Percentiles rank a stretch among this genome's conserved stretches.
Evolutionary conservation across 2,797 vertebrate genomes (phyloP).

Genomic region (Vespertilio murinus): DNA sequence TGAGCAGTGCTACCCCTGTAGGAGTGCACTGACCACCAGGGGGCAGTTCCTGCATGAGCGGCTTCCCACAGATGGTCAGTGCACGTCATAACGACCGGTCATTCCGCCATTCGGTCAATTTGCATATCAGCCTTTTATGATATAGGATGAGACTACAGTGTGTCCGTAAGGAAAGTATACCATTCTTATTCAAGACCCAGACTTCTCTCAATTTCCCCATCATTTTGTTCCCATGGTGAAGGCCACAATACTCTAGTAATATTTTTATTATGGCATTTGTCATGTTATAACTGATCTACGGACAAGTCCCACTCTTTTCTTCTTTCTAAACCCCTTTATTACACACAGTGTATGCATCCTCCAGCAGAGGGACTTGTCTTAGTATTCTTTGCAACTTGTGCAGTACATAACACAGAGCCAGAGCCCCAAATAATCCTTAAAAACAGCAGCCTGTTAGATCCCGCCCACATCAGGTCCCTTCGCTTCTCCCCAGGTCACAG

Average conservation of each 20-base stretch:
- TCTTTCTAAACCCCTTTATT: not conserved
- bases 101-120: too few species aligned
- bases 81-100: too few species aligned
- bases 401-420: not conserved
- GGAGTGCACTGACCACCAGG: too few species aligned
- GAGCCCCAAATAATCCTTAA: not conserved
- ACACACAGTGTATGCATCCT: not conserved
- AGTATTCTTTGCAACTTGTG: not conserved
- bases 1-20: too few species aligned
- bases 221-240: not conserved
- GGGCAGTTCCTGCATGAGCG: too few species aligned
- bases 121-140: too few species aligned
- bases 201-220: not conserved
- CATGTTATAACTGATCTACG: not conserved
- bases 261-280: not conserved
- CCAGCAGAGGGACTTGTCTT: not conserved
- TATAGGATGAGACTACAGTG: not conserved
- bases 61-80: too few species aligned
- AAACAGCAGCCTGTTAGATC: not conserved
- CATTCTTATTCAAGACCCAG: not conserved
- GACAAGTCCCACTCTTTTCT: not conserved
- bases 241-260: fast-evolving
- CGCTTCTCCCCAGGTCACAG: not conserved
- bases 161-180: not conserved
- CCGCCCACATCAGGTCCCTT: not conserved